Conservation (phyloP, 2,113 vertebrate genomes). For the Engraulis encrasicolus region DNA sequence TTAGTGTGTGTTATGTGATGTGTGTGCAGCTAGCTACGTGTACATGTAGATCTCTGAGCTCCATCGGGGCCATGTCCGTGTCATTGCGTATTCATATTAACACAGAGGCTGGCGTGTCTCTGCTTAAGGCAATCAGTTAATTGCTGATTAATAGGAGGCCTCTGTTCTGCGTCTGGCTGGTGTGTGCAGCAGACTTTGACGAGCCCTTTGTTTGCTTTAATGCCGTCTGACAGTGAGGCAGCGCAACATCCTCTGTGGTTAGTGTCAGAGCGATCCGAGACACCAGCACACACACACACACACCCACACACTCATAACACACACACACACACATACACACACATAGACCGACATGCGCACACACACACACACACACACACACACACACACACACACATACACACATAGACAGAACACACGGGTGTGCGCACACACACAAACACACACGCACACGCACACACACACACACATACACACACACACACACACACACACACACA, state of each 20-base stretch:
- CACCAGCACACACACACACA: constrained; percentile 9
- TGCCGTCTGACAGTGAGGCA: constrained; percentile 51
- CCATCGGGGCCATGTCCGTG: constrained; percentile 37
- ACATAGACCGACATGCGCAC: no score
- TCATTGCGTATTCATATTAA: constrained; percentile 46
- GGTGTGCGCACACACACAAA: no score
- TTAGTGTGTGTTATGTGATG: neutral
- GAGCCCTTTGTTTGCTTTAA: constrained; percentile 56
- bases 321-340: no score
- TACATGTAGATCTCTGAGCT: constrained; percentile 37
- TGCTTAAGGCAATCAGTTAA: constrained; percentile 55
- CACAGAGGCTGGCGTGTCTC: constrained; percentile 41
- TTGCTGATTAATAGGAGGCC: constrained; percentile 49
- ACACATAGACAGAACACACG: no score
- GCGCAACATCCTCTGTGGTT: constrained; percentile 50
- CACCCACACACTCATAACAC: no score
- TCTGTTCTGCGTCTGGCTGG: constrained; percentile 41
- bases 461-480: no score
- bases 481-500: no score
- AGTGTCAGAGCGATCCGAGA: constrained; percentile 47
- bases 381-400: no score
- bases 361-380: constrained; percentile 1
- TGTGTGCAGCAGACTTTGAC: constrained; percentile 39
- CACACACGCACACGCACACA: neutral
- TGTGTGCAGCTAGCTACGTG: no score